Conservation (phyloP, 2,113 vertebrate genomes). For the Ctenodactylus gundi region DNA sequence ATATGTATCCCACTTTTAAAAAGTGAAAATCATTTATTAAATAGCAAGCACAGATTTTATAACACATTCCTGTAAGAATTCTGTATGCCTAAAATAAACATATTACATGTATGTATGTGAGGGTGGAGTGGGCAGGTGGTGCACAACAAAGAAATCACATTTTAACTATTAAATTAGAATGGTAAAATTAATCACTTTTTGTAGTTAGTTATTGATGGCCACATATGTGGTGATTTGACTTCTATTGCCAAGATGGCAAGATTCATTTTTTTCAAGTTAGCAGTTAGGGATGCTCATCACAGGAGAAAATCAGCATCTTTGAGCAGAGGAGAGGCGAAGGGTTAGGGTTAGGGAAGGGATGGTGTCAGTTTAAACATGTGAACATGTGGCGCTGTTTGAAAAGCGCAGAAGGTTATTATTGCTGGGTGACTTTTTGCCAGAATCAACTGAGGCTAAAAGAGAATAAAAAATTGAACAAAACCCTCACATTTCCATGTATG, state of each 20-base stretch:
- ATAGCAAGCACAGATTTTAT: neutral
- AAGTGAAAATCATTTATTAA: neutral
- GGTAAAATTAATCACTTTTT: constrained; percentile 30
- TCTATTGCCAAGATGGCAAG: constrained; percentile 28
- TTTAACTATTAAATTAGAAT: constrained; percentile 30
- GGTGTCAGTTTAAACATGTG: constrained; percentile 60
- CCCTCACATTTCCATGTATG: neutral
- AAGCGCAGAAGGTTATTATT: constrained; percentile 57
- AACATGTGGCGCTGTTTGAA: constrained; percentile 57
- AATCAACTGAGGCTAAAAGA: neutral
- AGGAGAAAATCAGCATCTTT: neutral
- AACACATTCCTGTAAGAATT: neutral
- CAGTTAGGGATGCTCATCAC: neutral
- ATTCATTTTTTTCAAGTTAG: constrained; percentile 64
- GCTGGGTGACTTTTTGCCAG: constrained; percentile 47
- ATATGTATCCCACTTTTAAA: neutral
- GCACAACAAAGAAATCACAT: neutral
- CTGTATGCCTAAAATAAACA: neutral
- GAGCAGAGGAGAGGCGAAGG: constrained; percentile 16
- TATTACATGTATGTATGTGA: neutral
- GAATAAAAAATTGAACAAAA: constrained; percentile 43
- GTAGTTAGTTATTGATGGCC: constrained; percentile 21
- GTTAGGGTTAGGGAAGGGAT: constrained; percentile 60
- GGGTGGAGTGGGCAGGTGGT: neutral
- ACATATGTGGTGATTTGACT: constrained; percentile 24